A percentile compares a stretch with the other conserved stretches of the same genome.
Evolutionary conservation across 2,797 vertebrate species (phyloP).

Genomic region (Cirrhinus molitorella): DNA sequence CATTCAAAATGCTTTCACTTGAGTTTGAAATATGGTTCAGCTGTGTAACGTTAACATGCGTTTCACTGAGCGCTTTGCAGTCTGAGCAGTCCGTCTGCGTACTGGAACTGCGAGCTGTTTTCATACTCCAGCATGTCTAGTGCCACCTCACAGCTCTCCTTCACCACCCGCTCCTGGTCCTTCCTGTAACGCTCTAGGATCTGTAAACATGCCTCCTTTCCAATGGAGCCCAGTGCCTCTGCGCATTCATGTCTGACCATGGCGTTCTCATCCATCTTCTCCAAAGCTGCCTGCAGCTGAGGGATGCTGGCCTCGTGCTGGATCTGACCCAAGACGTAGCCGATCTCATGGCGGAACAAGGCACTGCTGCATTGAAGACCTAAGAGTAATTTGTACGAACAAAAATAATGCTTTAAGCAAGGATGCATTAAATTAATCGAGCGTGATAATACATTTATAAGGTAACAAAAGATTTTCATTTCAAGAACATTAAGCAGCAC

Average conservation of each 20-base stretch:
- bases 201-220: slow-evolving; percentile 82
- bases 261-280: slow-evolving; percentile 78
- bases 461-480: background rate
- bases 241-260: slow-evolving; percentile 97
- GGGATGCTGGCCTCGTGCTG: slow-evolving; percentile 88
- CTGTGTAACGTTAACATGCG: background rate
- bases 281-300: slow-evolving; percentile 78
- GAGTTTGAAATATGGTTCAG: background rate
- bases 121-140: slow-evolving; percentile 92
- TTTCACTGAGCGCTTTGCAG: slow-evolving; percentile 69
- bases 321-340: slow-evolving; percentile 94
- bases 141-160: slow-evolving; percentile 95
- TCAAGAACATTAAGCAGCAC: background rate
- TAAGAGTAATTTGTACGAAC: slow-evolving; percentile 57
- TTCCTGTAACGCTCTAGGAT: slow-evolving; percentile 77
- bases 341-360: slow-evolving; percentile 94
- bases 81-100: slow-evolving; percentile 84
- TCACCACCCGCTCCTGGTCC: slow-evolving; percentile 88
- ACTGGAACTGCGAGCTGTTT: slow-evolving; percentile 87
- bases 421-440: background rate
- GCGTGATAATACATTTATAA: background rate
- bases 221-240: slow-evolving; percentile 93
- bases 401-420: background rate
- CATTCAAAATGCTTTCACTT: background rate
- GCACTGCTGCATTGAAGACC: slow-evolving; percentile 86